Evolutionary conservation across 2,888 invertebrate genomes (phyloP).

Genomic region (Deilephila porcellus): DNA sequence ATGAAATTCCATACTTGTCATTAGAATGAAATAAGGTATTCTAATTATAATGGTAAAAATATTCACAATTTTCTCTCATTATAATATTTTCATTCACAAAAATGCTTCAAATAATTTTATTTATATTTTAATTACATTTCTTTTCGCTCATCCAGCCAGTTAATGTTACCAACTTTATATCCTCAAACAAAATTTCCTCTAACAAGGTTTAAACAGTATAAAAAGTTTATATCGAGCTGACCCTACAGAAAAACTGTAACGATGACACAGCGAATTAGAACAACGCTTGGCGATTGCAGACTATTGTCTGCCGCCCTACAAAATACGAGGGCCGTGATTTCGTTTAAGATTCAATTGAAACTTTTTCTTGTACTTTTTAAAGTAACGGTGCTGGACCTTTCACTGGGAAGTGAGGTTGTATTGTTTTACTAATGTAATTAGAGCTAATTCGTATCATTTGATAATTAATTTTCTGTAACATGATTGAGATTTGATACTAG

Average conservation of each 20-base stretch:
- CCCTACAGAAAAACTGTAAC: conserved; percentile 24
- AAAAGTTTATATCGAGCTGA: conserved; percentile 14
- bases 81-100: too few species aligned
- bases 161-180: not conserved
- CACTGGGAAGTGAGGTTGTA: conserved; percentile 16
- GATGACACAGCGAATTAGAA: conserved; percentile 29
- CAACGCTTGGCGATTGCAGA: conserved; percentile 9
- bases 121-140: too few species aligned
- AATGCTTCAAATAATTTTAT: too few species aligned
- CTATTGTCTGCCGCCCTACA: conserved; percentile 42
- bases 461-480: too few species aligned
- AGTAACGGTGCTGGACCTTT: conserved; percentile 39
- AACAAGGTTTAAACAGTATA: conserved; percentile 18
- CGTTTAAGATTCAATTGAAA: conserved; percentile 50
- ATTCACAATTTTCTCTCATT: too few species aligned
- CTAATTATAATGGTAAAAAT: too few species aligned
- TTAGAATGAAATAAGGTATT: too few species aligned
- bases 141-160: too few species aligned
- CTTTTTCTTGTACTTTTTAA: conserved; percentile 42
- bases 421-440: not conserved
- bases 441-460: too few species aligned
- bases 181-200: not conserved
- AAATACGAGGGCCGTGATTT: conserved; percentile 49
- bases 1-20: too few species aligned
- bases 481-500: too few species aligned